phyloP scores from a whole-genome alignment of 2,888 invertebrate species.

The Harpalus rubripes region DNA sequence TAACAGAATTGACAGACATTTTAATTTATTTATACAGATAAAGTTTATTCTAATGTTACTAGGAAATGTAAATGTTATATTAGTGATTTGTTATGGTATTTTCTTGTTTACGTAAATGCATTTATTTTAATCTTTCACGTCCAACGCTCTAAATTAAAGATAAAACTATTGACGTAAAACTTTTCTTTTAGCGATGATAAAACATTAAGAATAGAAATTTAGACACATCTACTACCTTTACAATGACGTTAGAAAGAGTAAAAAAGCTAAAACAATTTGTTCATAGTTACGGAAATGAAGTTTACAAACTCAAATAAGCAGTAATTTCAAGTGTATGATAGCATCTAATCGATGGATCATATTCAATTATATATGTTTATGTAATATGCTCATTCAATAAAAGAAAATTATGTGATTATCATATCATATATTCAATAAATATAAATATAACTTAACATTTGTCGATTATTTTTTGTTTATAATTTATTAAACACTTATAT shows the following conservation, averaged over 20 bases:
- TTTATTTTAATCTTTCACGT: conserved; percentile 26
- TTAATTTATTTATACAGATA: too few species aligned
- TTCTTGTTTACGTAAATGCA: conserved; percentile 47
- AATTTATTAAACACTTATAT: too few species aligned
- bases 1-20: too few species aligned
- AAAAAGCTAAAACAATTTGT: background rate
- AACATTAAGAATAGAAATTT: background rate
- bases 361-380: conserved; percentile 19
- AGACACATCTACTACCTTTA: background rate
- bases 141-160: conserved; percentile 33
- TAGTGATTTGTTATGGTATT: conserved; percentile 39
- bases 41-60: too few species aligned
- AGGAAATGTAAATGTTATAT: background rate
- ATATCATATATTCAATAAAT: background rate
- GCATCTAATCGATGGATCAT: conserved; percentile 12
- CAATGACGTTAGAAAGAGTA: background rate
- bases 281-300: background rate
- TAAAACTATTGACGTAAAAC: conserved; percentile 52
- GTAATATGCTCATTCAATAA: background rate
- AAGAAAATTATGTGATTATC: conserved; percentile 4
- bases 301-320: conserved; percentile 13
- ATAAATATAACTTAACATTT: too few species aligned
- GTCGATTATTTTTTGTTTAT: too few species aligned
- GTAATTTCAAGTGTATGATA: conserved; percentile 15
- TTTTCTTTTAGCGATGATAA: conserved; percentile 12